A percentile compares a stretch with the other conserved stretches of the same genome.
phyloP scores from a whole-genome alignment of 2,113 vertebrate species.

The Serinus canaria region DNA sequence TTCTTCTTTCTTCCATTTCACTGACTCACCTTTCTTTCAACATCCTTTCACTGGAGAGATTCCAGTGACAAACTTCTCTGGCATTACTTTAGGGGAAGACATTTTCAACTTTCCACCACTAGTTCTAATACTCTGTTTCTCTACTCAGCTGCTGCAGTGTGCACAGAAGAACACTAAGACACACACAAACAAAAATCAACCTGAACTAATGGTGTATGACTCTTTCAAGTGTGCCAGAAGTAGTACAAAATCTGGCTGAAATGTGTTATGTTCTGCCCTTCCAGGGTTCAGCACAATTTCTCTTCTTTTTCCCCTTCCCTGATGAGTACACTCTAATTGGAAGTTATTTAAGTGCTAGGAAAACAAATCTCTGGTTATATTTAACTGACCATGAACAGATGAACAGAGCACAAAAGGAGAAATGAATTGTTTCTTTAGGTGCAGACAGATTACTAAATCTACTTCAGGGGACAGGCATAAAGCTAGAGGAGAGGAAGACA shows the following conservation, averaged over 20 bases:
- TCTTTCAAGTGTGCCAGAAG: not conserved
- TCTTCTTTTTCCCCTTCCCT: not conserved
- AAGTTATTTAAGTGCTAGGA: not conserved
- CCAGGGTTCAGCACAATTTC: not conserved
- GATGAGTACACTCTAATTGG: not conserved
- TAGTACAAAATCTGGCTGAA: not conserved
- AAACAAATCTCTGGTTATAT: not conserved
- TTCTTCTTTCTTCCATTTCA: conserved; percentile 14
- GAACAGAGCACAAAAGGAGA: not conserved
- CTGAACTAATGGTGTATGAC: not conserved
- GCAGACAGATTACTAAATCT: not conserved
- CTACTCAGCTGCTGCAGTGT: not conserved
- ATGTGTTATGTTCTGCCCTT: not conserved
- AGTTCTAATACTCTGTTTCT: not conserved
- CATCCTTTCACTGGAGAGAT: not conserved
- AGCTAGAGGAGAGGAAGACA: not conserved
- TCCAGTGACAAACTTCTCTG: not conserved
- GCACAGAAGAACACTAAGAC: not conserved
- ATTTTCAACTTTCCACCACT: not conserved
- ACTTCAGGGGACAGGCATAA: not conserved
- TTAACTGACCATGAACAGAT: not conserved
- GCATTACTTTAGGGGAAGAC: not conserved
- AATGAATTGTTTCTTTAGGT: not conserved
- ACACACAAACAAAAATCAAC: not conserved
- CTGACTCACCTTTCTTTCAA: conserved; percentile 24